Evolutionary conservation across 2,888 invertebrate genomes (phyloP).

Genomic region (Aphidoletes aphidimyza): DNA sequence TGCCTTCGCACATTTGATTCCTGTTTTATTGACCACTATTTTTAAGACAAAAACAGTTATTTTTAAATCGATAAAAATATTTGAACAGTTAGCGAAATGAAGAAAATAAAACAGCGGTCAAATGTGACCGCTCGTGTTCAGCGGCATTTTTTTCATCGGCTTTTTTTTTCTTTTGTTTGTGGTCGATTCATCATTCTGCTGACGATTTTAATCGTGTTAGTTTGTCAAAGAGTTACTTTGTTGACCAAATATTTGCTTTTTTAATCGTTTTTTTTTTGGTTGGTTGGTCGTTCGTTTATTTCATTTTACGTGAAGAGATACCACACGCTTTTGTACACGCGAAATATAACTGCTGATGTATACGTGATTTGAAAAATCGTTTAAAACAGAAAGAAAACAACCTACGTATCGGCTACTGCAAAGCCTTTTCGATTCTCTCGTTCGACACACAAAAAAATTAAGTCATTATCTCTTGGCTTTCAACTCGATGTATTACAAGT

Average conservation of each 20-base stretch:
- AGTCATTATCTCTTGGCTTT: constrained; percentile 18
- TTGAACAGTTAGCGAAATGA: too few relatives aligned
- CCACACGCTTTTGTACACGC: neutral
- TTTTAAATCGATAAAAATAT: too few relatives aligned
- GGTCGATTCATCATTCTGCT: constrained; percentile 9
- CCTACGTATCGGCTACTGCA: constrained; percentile 2
- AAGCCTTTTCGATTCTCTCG: neutral
- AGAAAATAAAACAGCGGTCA: too few relatives aligned
- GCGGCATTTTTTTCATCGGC: neutral
- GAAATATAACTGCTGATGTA: neutral
- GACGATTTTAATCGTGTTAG: constrained; percentile 2
- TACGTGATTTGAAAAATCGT: neutral
- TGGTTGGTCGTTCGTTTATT: neutral
- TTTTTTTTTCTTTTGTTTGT: neutral
- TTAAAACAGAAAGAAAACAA: neutral
- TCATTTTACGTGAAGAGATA: neutral
- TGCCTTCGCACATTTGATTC: neutral
- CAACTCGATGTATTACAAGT: neutral
- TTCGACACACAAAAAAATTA: neutral
- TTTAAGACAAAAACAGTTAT: too few relatives aligned
- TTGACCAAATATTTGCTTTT: neutral
- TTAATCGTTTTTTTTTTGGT: constrained; percentile 2
- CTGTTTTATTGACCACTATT: too few relatives aligned
- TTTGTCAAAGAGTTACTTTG: constrained; percentile 9
- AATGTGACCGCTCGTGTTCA: neutral